Evolutionary conservation across 2,113 vertebrate species (phyloP), one percentile per base, ranked within the genome.

Genomic region (Euleptes europaea): DNA sequence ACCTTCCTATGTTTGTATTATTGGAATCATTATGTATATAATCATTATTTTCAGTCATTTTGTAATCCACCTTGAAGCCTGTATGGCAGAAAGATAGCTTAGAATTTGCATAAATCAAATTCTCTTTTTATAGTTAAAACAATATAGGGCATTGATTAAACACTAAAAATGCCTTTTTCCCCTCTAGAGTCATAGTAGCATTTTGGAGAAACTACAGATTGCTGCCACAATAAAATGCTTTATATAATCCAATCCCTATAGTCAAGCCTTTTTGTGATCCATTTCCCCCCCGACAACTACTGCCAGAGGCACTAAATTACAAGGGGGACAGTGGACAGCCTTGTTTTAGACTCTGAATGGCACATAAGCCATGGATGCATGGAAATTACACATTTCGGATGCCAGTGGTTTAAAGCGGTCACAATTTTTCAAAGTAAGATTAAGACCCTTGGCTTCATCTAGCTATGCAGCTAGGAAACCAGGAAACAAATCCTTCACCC

Each of bases 241-340:
- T 90, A 83, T 88, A 88, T 90, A 93, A 93, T 94, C 91, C 92
- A 90, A 93, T 95, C 89, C 91, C 84, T 83, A 91, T 91, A 87
- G 90, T 88, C 85, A 91, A 0, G 90, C 82, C 80, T 90, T 89
- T 93, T 92, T 91, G 90, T 88, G 88, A 94, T 35, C 84, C 87
- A 35, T 93, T 93, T 93, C 82, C 91, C 66, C 91, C 75, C 91
- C 91, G 93, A 93, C 85, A 84, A 87, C 87, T 93, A 84, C 63
- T 93, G 91, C 92, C 93, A 91, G 78, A 92, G 91, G 92, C 90
- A 91, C 90, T 90, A 72, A 89, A 91, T 85, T 88, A 88, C 75
- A 2, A 0, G 65, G 65, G n/a, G 88, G 85, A 85, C 1, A 3
- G 84, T 89, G 92, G 87, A 86, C 73, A 73, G 90, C 69, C 82